Evolutionary conservation across 2,113 vertebrate species (phyloP).

Genomic region (Struthidea cinerea): DNA sequence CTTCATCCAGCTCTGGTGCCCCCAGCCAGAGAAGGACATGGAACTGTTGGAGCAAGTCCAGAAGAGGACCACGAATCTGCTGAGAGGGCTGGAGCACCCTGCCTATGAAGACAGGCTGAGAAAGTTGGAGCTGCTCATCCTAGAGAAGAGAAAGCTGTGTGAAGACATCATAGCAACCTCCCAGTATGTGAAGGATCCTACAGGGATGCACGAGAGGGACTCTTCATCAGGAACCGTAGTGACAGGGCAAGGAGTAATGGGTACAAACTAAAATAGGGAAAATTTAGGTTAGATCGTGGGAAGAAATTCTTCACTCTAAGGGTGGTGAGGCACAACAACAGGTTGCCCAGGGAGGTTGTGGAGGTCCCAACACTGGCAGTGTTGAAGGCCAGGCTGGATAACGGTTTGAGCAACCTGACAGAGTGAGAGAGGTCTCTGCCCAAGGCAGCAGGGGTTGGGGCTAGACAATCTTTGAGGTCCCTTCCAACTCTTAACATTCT

Average conservation of each 20-base stretch:
- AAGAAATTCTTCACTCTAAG: neutral
- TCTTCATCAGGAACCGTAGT: neutral
- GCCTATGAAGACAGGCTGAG: neutral
- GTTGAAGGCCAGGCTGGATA: neutral
- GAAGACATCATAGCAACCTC: too few species aligned
- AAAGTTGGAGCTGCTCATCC: neutral
- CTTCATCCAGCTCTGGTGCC: neutral
- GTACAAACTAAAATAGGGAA: neutral
- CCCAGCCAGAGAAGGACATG: neutral
- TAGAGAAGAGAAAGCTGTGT: neutral
- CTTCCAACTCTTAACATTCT: neutral
- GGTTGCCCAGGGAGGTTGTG: neutral
- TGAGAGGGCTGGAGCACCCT: neutral
- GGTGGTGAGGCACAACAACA: neutral
- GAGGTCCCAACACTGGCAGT: too few species aligned
- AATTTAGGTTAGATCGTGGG: neutral
- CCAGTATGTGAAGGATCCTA: neutral
- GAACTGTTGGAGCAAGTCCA: neutral
- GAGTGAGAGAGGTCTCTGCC: neutral
- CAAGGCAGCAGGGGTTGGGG: neutral
- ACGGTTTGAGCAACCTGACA: neutral
- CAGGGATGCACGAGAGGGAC: too few species aligned
- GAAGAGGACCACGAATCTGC: accelerated
- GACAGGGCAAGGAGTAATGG: neutral
- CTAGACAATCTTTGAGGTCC: neutral